Evolutionary conservation across 2,113 vertebrate genomes (phyloP), one percentile per base, ranked within the genome.

Genomic region (Gavialis gangeticus): DNA sequence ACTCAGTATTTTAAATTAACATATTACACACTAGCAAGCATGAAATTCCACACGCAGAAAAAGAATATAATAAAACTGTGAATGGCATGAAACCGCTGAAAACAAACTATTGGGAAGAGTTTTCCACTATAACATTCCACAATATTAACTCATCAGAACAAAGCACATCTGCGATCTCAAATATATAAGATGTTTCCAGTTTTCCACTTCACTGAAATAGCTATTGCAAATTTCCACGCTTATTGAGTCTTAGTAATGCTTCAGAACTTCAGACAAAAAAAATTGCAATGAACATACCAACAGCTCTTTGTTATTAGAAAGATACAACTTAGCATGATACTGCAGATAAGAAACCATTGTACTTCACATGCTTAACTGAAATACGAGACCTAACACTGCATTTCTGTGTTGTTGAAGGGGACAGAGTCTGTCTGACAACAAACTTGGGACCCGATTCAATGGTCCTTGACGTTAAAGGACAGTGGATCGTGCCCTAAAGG

Each of bases 101-200:
- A 76, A 17, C 81, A 91, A 96, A 92, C 56, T 93, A 87, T 94
- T 94, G 97, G 95, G 94, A 94, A 94, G 95, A 78, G 87, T 73
- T 91, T 97, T 96, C 96, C 95, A 95, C 91, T 88, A 62, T 13
- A 93, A 92, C 96, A 96, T 97, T 97, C 97, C 97, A 93, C 94
- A 98, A 95, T 94, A 92, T 98, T 97, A 97, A 79, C 94, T 98
- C 86, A 84, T 87, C 96, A 96, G 95, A 97, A 97, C 95, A 97
- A 97, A 97, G 97, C 95, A 94, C 94, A 97, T 97, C 96, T 98
- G 97, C 93, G 97, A 97, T 93, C 64, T 88, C 58, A 86, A 91
- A 6, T 87, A 85, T 21, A 63, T 64, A 94, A 96, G 88, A 56
- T 54, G 90, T 1, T 77, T 82, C 94, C 84, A 80, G 55, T 19